Conservation (phyloP, 2,797 vertebrate species). For the Corythornis leucogaster region DNA sequence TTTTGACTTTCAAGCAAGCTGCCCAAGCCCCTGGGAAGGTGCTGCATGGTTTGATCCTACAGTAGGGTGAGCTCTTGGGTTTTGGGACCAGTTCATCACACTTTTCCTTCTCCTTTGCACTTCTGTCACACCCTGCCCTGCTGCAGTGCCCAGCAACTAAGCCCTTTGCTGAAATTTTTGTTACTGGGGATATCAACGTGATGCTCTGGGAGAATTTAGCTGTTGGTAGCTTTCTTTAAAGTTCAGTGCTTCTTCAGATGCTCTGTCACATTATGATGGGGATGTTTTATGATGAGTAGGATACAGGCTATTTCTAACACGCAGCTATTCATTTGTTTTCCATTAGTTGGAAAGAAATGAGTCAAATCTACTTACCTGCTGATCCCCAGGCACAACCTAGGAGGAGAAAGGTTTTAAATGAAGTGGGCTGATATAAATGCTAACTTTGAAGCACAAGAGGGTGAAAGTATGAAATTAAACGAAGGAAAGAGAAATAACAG, state of each 20-base stretch:
- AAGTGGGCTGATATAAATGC: background rate
- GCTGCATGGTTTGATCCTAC: background rate
- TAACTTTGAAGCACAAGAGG: background rate
- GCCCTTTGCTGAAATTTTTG: background rate
- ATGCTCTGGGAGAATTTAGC: background rate
- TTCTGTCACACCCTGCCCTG: background rate
- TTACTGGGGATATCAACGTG: background rate
- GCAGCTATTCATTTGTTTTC: background rate
- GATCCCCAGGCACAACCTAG: background rate
- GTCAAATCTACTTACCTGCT: background rate
- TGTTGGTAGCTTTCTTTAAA: background rate
- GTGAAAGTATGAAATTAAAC: background rate
- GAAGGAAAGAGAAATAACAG: background rate
- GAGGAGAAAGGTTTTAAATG: background rate
- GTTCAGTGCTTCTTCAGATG: background rate
- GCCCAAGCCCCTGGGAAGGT: background rate
- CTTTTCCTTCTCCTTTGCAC: background rate
- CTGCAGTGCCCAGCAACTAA: background rate
- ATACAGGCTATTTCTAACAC: background rate
- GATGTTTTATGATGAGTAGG: background rate
- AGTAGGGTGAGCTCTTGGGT: background rate
- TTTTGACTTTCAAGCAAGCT: background rate
- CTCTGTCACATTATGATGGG: background rate
- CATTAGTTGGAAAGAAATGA: background rate
- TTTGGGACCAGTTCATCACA: background rate